Evolutionary conservation across 2,113 vertebrate genomes (phyloP).

Genomic region (Tupaia chinensis): DNA sequence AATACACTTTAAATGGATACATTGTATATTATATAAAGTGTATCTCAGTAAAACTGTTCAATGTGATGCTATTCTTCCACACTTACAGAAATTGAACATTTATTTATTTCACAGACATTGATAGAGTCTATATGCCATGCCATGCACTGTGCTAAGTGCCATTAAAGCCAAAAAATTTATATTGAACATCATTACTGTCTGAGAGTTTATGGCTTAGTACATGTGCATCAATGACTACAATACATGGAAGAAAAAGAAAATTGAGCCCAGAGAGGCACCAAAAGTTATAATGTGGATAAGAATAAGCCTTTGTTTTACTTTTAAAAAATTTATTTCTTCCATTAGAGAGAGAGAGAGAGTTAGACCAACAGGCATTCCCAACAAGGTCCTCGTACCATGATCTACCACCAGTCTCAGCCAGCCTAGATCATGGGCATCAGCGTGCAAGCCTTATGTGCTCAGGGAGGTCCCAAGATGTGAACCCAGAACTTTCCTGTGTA

Average conservation of each 20-base stretch:
- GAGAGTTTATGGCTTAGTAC: not conserved
- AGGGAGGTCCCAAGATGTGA: no score
- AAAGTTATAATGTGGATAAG: not conserved
- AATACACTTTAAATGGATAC: not conserved
- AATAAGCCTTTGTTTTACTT: not conserved
- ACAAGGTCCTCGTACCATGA: no score
- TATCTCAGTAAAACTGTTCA: not conserved
- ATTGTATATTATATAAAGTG: not conserved
- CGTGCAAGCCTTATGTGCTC: no score
- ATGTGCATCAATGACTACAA: not conserved
- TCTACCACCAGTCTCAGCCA: no score
- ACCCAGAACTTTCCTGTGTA: no score
- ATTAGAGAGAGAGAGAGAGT: no score
- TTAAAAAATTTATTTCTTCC: not conserved
- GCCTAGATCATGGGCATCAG: no score
- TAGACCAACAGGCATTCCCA: no score
- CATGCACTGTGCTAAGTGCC: not conserved
- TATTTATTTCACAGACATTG: constrained; percentile 14
- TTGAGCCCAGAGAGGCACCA: not conserved
- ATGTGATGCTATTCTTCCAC: not conserved
- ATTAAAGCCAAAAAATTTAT: not conserved
- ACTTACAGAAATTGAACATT: not conserved
- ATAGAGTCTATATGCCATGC: not conserved
- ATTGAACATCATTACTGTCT: not conserved
- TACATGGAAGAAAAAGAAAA: not conserved